A percentile compares a stretch with the other conserved stretches of the same genome.
phyloP scores from a whole-genome alignment of 1,140 invertebrate species.

The Drosophila quadrilineata region DNA sequence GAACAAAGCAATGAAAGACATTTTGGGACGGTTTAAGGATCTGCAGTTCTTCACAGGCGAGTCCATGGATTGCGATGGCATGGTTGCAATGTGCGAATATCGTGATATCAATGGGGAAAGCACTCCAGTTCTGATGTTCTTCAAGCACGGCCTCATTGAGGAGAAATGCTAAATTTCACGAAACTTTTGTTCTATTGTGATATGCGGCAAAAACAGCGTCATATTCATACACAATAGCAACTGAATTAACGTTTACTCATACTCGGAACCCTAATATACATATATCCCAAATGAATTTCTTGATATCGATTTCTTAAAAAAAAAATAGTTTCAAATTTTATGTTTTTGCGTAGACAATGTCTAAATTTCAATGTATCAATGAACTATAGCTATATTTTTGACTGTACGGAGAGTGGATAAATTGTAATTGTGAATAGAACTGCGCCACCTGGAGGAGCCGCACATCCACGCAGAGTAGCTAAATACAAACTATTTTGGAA shows the following conservation, averaged over 20 bases:
- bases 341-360: constrained; percentile 49
- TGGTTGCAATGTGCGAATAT: constrained; percentile 96
- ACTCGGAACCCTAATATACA: constrained; percentile 46
- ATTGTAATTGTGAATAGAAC: constrained; percentile 26
- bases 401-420: constrained; percentile 38
- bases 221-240: constrained; percentile 7
- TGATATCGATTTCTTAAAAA: constrained; percentile 46
- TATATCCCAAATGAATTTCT: constrained; percentile 52
- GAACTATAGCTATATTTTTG: constrained; percentile 29
- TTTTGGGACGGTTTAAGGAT: constrained; percentile 95
- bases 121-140: constrained; percentile 95
- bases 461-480: constrained; percentile 28
- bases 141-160: constrained; percentile 96
- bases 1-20: constrained; percentile 97
- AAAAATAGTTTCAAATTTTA: constrained; percentile 59
- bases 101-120: constrained; percentile 92
- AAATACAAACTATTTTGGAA: constrained; percentile 55
- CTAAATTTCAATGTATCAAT: constrained; percentile 21
- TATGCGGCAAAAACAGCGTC: constrained; percentile 3
- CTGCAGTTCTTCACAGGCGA: constrained; percentile 97
- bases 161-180: constrained; percentile 95
- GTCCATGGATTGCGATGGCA: constrained; percentile 96
- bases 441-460: constrained; percentile 4
- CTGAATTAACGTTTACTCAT: constrained; percentile 49
- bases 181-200: not conserved